Base-by-base conservation (phyloP, 2,113 vertebrate genomes). In the Illadopsis cleaveri region DNA sequence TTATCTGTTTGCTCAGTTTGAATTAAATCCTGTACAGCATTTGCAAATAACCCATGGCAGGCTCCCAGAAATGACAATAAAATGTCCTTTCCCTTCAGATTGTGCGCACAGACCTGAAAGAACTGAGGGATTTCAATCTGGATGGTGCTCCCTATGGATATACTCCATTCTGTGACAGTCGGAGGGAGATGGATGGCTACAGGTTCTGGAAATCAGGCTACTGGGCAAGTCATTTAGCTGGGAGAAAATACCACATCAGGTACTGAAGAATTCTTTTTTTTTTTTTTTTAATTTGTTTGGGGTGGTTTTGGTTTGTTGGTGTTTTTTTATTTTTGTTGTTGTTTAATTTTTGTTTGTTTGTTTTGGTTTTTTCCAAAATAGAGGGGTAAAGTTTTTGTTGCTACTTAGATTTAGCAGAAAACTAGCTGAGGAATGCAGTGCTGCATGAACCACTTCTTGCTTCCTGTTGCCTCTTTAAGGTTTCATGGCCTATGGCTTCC, bases 231-330 rank as follows among this genome's bases (percentile, higher is more conserved):
- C 99, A 99, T 90, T 98, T 99, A 84, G 99, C 99, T 17, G 99
- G 99, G 50, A 98, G 99, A 57, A 99, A 99, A 96, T 99, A 99
- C 94, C 99, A 99, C 75, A 99, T 99, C 98, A 99, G 99, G 99
- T 99, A 97, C 79, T 37, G 31, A 64, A 65, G 28, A 35, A 28
- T n/a, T 53, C 5, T 10, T 0, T 42, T 6, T 42, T 42, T 15
- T 6, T 57, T 57, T 22, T 64, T 31, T 10, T 35, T 35, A 9
- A 23, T 15, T 35, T 35, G n/a, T 16, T 58, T 23, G 6, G n/a
- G 20, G 15, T 23, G 47, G 45, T 14, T n/a, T 15, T 33, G 50
- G 50, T 57, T 22, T 17, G 20, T 45, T 45, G 10, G 45, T 45
- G 44, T 8, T 45, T 19, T 45, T 21, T 45, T 48, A 6, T 24